Evolutionary conservation across 2,888 invertebrate species (phyloP).

Genomic region (Acanthoscelides obtectus): DNA sequence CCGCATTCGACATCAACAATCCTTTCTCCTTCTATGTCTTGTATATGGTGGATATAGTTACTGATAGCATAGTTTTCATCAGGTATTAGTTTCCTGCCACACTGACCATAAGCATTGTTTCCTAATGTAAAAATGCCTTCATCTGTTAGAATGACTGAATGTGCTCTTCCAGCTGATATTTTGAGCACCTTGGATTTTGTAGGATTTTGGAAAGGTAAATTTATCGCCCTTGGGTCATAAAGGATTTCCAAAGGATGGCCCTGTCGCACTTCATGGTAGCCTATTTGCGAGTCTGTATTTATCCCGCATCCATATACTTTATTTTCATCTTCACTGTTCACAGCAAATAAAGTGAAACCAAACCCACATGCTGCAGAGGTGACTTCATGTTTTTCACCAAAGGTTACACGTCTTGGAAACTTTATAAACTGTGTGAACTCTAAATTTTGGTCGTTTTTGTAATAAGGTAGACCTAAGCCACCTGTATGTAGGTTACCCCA

Average conservation of each 20-base stretch:
- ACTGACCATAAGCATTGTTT: conserved; percentile 92
- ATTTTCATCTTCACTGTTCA: conserved; percentile 59
- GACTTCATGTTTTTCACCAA: conserved; percentile 69
- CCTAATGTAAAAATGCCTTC: conserved; percentile 78
- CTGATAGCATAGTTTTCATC: conserved; percentile 71
- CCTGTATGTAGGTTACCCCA: conserved; percentile 81
- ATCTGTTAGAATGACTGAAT: conserved; percentile 68
- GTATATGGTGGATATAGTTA: conserved; percentile 62
- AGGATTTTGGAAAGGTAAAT: conserved; percentile 60
- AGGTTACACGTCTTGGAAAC: conserved; percentile 65
- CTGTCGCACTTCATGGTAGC: conserved; percentile 54
- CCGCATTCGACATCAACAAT: conserved; percentile 75
- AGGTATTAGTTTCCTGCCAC: conserved; percentile 73
- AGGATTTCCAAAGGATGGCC: conserved; percentile 65
- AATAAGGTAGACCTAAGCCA: conserved; percentile 66
- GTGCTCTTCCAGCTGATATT: conserved; percentile 83
- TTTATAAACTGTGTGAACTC: conserved; percentile 52
- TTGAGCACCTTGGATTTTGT: conserved; percentile 52
- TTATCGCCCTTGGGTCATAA: conserved; percentile 66
- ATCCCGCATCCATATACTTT: conserved; percentile 84
- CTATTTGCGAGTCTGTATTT: conserved; percentile 90
- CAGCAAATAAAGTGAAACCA: conserved; percentile 80
- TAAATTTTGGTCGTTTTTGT: conserved; percentile 47
- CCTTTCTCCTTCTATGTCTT: conserved; percentile 56
- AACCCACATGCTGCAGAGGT: conserved; percentile 76